Evolutionary conservation across 2,797 vertebrate species (phyloP).

Genomic region (Lophius americanus): DNA sequence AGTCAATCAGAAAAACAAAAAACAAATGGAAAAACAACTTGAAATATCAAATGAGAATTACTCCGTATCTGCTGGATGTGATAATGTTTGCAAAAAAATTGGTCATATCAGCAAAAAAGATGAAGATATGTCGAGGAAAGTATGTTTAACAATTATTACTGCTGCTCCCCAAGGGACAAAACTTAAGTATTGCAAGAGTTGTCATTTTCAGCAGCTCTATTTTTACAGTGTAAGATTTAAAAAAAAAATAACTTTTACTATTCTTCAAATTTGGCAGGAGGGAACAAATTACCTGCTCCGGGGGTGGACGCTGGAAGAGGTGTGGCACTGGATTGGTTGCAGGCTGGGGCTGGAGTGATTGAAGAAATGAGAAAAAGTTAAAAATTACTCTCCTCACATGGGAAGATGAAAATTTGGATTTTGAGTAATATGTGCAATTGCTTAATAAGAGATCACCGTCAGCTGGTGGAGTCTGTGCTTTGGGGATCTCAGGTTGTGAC

Average conservation of each 20-base stretch:
- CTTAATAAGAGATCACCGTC: conserved; percentile 55
- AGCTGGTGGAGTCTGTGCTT: conserved; percentile 21
- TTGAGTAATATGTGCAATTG: not conserved
- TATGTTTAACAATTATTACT: not conserved
- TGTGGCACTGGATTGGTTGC: conserved; percentile 20
- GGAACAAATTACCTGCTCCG: conserved; percentile 30
- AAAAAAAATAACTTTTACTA: not conserved
- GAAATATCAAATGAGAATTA: too few species aligned
- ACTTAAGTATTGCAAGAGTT: not conserved
- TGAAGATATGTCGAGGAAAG: not conserved
- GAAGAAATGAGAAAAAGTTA: not conserved
- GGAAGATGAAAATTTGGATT: not conserved
- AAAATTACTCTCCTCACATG: not conserved
- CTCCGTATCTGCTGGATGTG: too few species aligned
- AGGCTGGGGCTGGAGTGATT: conserved; percentile 31
- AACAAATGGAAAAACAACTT: too few species aligned
- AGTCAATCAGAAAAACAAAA: too few species aligned
- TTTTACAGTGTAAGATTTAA: not conserved
- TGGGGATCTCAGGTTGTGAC: conserved; percentile 7
- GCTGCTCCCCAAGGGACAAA: not conserved
- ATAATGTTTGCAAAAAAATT: too few species aligned
- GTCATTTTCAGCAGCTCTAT: not conserved
- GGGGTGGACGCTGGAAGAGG: not conserved
- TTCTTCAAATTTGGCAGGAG: not conserved
- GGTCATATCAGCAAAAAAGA: not conserved